Base-by-base conservation (phyloP, 2,888 invertebrate species). In the Entomobrya proxima region DNA sequence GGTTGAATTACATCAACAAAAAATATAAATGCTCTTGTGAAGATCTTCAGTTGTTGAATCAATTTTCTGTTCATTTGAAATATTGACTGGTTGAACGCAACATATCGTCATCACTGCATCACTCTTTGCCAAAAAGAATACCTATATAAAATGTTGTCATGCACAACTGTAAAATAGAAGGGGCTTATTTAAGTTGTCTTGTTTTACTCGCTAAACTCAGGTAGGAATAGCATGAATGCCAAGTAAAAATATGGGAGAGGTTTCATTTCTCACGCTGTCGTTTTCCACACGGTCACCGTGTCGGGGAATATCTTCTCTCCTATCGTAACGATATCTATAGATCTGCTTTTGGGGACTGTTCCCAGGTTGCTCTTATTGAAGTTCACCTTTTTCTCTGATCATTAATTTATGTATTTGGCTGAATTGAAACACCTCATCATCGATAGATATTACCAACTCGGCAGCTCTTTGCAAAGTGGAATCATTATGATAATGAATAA, bases 211-310 rank as follows among this genome's bases (percentile, higher is more conserved):
- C 47, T 11, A 47, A 47, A 47, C 47, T 47, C 30, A 27, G 18
- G 3, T 2, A 47, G 15, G 15, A 55, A 75, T 75, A 55, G 75
- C 61, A 77, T 13, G 44, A 18, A 44, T n/a, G 44, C 58, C 40
- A 77, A 40, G 30, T 64, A 78, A 78, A 47, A 47, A 52, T 11
- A 44, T 58, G 82, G 82, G 82, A 82, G 76, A 83, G 61, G 74
- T 81, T 81, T 80, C 27, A 75, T 76, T 75, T 83, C 82, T 83
- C 82, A 83, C 82, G 82, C 82, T 83, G 75, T 83, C 82, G 58
- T 24, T 72, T 67, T 64, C 64, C n/a, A 18, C 64, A 27, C 15
- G 11, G 18, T 67, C 40, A n/a, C 27, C n/a, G 47, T 27, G 32
- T 72, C 24, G 40, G 1, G 9, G n/a, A n/a, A n/a, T n/a, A n/a